These are phyloP conservation scores for Chesias legatella DNA, from an alignment of 2,888 invertebrate species.

Conservation along the genomic window DNA sequence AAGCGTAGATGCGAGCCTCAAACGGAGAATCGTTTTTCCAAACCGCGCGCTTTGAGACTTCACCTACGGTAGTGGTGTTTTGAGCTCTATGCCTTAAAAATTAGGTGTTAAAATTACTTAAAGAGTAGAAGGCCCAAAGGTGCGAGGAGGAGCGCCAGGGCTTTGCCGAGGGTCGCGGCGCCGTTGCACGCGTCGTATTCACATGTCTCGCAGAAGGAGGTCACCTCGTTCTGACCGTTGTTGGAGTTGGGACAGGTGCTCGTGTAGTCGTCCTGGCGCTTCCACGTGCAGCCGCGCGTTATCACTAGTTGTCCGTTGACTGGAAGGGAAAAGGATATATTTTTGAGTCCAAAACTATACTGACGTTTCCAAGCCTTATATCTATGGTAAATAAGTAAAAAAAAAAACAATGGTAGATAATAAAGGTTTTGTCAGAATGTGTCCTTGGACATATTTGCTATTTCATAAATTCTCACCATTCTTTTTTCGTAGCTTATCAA, in stretches of 20 bases:
- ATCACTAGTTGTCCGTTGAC: slow-evolving; percentile 75
- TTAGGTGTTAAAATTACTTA: slow-evolving; percentile 50
- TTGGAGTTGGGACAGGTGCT: slow-evolving; percentile 72
- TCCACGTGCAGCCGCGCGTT: slow-evolving; percentile 82
- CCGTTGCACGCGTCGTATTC: slow-evolving; percentile 85
- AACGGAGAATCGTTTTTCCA: too few species aligned
- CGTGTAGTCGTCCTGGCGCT: slow-evolving; percentile 74
- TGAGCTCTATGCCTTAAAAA: slow-evolving; percentile 5
- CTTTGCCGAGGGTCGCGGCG: slow-evolving; percentile 68
- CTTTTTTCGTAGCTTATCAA: too few species aligned
- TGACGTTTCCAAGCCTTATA: too few species aligned
- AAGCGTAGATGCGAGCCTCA: too few species aligned
- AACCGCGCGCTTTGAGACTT: too few species aligned
- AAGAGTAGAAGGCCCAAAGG: slow-evolving; percentile 63
- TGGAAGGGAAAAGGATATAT: slow-evolving; percentile 48
- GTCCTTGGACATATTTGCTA: too few species aligned
- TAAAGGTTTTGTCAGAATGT: too few species aligned
- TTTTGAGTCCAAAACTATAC: slow-evolving; percentile 6
- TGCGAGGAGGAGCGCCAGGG: slow-evolving; percentile 62
- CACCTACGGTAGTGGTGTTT: too few species aligned
- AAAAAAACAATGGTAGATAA: too few species aligned
- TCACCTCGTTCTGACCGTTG: slow-evolving; percentile 71
- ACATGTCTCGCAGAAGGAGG: slow-evolving; percentile 84
- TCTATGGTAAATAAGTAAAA: too few species aligned
- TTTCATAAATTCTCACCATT: too few species aligned